Conservation (phyloP, 2,113 vertebrate genomes). For the Dascyllus trimaculatus region DNA sequence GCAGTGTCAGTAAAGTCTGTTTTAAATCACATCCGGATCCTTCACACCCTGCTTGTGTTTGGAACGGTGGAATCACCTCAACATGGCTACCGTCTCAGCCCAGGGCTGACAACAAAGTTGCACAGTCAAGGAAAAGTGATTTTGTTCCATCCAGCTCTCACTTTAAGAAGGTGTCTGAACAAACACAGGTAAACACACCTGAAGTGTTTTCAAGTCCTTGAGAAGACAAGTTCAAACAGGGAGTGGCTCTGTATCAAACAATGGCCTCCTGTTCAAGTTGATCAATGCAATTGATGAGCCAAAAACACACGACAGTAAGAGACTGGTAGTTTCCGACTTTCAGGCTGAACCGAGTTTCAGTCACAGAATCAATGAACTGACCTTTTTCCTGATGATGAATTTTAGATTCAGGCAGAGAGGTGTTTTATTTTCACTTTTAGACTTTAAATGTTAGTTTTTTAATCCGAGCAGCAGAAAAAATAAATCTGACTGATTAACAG, state of each 20-base stretch:
- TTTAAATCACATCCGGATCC: conserved; percentile 22
- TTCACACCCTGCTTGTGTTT: conserved; percentile 22
- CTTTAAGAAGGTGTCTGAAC: conserved; percentile 2
- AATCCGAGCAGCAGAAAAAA: too few species aligned
- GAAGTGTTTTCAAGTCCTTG: not conserved
- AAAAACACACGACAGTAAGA: too few species aligned
- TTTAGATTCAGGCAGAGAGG: too few species aligned
- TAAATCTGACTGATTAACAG: too few species aligned
- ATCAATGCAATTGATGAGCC: too few species aligned
- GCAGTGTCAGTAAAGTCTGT: conserved; percentile 37
- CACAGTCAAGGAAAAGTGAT: not conserved
- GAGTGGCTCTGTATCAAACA: not conserved
- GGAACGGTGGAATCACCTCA: conserved; percentile 1
- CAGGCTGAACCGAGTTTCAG: too few species aligned
- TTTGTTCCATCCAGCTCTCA: not conserved
- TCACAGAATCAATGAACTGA: too few species aligned
- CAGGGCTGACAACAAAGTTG: conserved; percentile 29
- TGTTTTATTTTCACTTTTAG: too few species aligned
- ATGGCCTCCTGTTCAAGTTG: too few species aligned
- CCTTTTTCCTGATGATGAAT: too few species aligned
- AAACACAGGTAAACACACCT: not conserved
- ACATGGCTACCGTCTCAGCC: conserved; percentile 41
- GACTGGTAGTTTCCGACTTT: too few species aligned
- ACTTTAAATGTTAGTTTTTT: too few species aligned
- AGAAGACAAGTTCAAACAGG: conserved; percentile 19